Evolutionary conservation across 2,888 invertebrate species (phyloP).

Genomic region (Drosophila rellima): DNA sequence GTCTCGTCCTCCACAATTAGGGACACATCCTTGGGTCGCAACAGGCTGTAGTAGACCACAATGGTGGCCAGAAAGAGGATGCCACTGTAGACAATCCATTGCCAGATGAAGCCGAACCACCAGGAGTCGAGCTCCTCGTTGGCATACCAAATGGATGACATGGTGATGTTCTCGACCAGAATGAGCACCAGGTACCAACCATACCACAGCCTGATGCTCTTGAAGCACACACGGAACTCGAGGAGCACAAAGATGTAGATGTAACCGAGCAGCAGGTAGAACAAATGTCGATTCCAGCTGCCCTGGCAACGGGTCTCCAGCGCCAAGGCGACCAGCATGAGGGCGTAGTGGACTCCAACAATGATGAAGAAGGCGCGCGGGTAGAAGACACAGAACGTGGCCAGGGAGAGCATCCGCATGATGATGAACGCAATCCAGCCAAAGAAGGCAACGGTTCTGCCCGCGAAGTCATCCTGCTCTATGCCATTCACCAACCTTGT

Average conservation of each 20-base stretch:
- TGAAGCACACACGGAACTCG: constrained; percentile 92
- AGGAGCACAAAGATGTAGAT: constrained; percentile 92
- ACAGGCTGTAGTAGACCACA: constrained; percentile 88
- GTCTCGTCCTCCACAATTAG: constrained; percentile 83
- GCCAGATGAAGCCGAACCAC: constrained; percentile 90
- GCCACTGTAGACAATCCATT: constrained; percentile 88
- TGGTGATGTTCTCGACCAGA: constrained; percentile 89
- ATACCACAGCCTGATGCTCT: constrained; percentile 90
- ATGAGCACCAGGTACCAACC: constrained; percentile 89
- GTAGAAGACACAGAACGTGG: constrained; percentile 90
- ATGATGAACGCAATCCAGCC: constrained; percentile 92
- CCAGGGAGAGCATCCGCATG: constrained; percentile 90
- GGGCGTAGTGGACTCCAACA: constrained; percentile 88
- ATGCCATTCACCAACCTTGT: constrained; percentile 88
- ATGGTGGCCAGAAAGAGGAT: constrained; percentile 88
- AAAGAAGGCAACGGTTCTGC: constrained; percentile 89
- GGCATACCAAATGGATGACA: constrained; percentile 90
- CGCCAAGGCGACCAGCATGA: constrained; percentile 89
- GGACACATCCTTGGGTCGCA: constrained; percentile 88
- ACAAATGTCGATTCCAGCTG: constrained; percentile 87
- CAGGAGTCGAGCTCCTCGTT: constrained; percentile 88
- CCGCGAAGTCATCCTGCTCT: constrained; percentile 91
- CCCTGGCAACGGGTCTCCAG: constrained; percentile 87
- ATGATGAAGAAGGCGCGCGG: constrained; percentile 88
- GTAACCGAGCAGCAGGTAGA: constrained; percentile 90